Evolutionary conservation across 2,113 vertebrate genomes (phyloP).

Genomic region (Gnathonemus echidnorhynchus): DNA sequence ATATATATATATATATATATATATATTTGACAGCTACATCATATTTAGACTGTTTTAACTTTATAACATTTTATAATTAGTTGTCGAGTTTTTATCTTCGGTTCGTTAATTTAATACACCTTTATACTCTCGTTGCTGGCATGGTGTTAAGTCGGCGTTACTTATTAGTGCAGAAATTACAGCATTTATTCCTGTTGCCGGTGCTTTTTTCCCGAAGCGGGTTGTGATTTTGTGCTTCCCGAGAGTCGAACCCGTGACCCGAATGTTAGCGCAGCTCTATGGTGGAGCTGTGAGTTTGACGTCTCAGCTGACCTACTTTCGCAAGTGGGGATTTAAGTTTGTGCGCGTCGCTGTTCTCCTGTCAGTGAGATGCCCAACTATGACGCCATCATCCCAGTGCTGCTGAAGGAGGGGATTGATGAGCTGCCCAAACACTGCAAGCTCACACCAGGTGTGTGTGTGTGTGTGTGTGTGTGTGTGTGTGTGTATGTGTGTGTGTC

Average conservation of each 20-base stretch:
- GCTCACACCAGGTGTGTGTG: conserved; percentile 74
- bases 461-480: background rate
- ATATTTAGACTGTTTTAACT: background rate
- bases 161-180: background rate
- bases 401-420: conserved; percentile 76
- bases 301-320: background rate
- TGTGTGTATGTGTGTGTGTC: background rate
- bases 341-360: conserved; percentile 31
- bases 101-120: background rate
- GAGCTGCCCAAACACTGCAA: conserved; percentile 73
- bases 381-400: conserved; percentile 67
- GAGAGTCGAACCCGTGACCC: background rate
- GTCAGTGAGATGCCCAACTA: conserved; percentile 82
- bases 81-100: background rate
- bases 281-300: background rate
- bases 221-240: background rate
- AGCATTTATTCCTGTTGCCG: background rate
- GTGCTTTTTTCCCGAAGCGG: background rate
- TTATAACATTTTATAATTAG: background rate
- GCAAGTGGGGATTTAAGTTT: background rate
- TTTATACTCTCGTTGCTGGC: background rate
- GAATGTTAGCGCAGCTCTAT: background rate
- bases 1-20: too few relatives aligned
- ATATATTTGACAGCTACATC: too few relatives aligned
- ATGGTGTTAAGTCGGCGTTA: background rate